Evolutionary conservation across 2,113 vertebrate species (phyloP).

Genomic region (Alexandromys fortis): DNA sequence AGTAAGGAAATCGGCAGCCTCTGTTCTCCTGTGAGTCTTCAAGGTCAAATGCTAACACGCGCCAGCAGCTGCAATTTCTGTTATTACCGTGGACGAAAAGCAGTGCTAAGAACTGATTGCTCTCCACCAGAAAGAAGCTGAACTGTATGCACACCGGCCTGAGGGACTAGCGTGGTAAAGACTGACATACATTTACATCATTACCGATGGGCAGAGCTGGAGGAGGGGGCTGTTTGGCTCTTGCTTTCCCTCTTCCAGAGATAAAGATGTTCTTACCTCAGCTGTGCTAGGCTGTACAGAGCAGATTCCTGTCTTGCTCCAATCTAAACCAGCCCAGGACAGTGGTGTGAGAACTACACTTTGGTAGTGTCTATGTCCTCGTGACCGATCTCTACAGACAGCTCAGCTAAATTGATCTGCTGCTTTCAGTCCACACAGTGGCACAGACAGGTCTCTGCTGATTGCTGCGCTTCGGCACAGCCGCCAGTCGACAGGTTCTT

Average conservation of each 20-base stretch:
- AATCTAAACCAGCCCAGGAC: constrained; percentile 14
- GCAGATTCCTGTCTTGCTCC: constrained; percentile 57
- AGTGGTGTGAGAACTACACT: constrained; percentile 20
- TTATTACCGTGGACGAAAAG: constrained; percentile 6
- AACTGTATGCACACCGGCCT: not conserved
- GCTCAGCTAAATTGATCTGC: not conserved
- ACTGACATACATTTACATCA: not conserved
- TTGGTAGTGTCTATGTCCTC: constrained; percentile 36
- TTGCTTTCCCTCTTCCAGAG: not conserved
- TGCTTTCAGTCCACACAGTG: not conserved
- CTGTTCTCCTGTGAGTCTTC: constrained; percentile 56
- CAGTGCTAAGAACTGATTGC: not conserved
- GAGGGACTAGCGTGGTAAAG: not conserved
- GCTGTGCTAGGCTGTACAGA: not conserved
- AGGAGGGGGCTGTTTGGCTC: constrained; percentile 28
- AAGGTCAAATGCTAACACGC: constrained; percentile 67
- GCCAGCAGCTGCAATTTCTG: constrained; percentile 4
- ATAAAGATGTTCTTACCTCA: constrained; percentile 65
- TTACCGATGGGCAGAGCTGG: constrained; percentile 8
- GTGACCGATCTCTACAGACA: constrained; percentile 40
- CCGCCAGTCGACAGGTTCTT: not conserved
- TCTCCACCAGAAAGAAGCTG: constrained; percentile 31
- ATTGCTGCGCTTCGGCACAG: constrained; percentile 21
- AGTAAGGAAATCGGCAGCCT: constrained; percentile 41
- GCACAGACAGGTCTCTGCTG: constrained; percentile 62